Evolutionary conservation across 2,113 vertebrate genomes (phyloP).

Genomic region (Donacobius atricapilla): DNA sequence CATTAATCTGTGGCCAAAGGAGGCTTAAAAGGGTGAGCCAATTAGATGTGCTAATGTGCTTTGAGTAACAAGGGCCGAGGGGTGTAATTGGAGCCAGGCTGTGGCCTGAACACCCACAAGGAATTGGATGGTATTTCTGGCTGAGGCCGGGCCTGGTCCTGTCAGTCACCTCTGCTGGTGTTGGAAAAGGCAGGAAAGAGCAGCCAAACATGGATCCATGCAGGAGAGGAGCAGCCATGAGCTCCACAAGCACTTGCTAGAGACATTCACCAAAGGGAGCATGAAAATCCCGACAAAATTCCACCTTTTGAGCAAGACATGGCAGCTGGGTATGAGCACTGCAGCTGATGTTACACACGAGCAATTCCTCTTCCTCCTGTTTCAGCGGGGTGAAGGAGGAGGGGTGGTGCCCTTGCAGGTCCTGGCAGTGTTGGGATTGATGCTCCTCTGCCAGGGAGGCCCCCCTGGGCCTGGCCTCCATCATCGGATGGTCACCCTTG

Average conservation of each 20-base stretch:
- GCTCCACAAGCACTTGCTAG: rapidly evolving
- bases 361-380: background rate
- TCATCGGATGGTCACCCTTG: rapidly evolving
- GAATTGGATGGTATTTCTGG: background rate
- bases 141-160: background rate
- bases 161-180: background rate
- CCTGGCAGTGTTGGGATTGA: background rate
- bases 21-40: background rate
- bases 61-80: background rate
- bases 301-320: background rate
- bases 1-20: conserved; percentile 4
- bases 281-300: rapidly evolving
- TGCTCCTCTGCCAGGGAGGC: background rate
- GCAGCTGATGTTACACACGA: background rate
- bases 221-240: rapidly evolving
- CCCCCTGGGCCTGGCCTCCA: background rate
- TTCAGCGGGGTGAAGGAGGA: rapidly evolving
- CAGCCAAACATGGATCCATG: background rate
- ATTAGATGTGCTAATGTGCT: background rate
- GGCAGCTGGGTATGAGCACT: background rate
- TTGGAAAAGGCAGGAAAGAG: background rate
- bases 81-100: background rate
- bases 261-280: background rate
- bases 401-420: background rate
- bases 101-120: background rate